phyloP scores from a whole-genome alignment of 2,797 vertebrate genomes.

The Coilia nasus region DNA sequence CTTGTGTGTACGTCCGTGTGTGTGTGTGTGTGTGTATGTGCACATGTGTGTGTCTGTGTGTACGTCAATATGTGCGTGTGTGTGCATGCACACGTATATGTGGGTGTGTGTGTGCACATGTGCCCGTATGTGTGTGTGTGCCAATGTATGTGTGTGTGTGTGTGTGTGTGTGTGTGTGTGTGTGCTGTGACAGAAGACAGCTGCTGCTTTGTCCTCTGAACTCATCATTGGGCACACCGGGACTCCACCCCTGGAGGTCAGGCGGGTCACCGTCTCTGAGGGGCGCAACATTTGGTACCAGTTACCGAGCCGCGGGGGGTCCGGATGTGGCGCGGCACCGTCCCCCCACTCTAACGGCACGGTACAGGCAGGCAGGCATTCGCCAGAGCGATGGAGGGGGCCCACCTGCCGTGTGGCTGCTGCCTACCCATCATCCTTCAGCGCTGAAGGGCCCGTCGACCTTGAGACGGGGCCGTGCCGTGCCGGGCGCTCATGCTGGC shows the following conservation, averaged over 20 bases:
- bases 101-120: not conserved
- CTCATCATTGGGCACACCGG: conserved; percentile 69
- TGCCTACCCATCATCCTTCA: conserved; percentile 70
- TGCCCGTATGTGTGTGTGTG: not conserved
- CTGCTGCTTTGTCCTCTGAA: conserved; percentile 74
- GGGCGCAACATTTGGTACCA: conserved; percentile 79
- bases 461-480: conserved; percentile 63
- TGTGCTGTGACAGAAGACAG: conserved; percentile 76
- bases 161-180: conserved; percentile 28
- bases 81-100: not conserved
- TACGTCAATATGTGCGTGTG: not conserved
- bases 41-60: not conserved
- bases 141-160: not conserved
- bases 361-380: conserved; percentile 38
- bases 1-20: conserved; percentile 45
- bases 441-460: conserved; percentile 71
- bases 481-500: conserved; percentile 49
- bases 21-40: not conserved
- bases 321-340: conserved; percentile 35
- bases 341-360: conserved; percentile 48
- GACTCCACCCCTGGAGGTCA: conserved; percentile 62
- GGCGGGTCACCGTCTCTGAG: conserved; percentile 72
- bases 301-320: conserved; percentile 74
- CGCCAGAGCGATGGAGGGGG: not conserved
- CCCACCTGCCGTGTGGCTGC: not conserved